phyloP scores from a whole-genome alignment of 2,797 vertebrate species.

The Petrocephalus schoutedeni region DNA sequence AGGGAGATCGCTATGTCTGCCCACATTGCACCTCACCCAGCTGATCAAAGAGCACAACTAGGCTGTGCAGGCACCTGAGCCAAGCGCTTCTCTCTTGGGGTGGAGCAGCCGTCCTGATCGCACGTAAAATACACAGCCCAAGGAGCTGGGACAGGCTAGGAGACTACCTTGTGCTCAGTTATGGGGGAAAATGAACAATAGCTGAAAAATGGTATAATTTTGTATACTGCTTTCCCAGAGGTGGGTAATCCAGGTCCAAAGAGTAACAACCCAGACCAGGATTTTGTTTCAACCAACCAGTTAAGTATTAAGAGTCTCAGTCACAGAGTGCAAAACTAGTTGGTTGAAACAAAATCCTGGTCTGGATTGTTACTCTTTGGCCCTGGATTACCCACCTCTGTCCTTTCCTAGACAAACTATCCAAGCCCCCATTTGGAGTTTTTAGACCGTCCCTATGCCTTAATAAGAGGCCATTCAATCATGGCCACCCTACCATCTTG shows the following conservation, averaged over 20 bases:
- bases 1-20: constrained; percentile 5
- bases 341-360: too few species aligned
- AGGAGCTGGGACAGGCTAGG: constrained; percentile 30
- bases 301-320: too few species aligned
- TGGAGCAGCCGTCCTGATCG: constrained; percentile 38
- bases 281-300: too few species aligned
- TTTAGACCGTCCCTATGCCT: not conserved
- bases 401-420: not conserved
- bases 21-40: constrained; percentile 28
- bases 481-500: not conserved
- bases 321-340: too few species aligned
- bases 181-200: constrained; percentile 32
- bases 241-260: too few species aligned
- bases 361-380: too few species aligned
- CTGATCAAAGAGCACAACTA: constrained; percentile 36
- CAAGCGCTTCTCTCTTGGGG: constrained; percentile 26
- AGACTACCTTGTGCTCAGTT: constrained; percentile 47
- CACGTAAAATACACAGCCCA: constrained; percentile 30
- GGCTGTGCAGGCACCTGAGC: constrained; percentile 1
- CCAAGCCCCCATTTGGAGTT: not conserved
- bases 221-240: not conserved
- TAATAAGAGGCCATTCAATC: not conserved
- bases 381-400: too few species aligned
- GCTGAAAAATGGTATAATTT: not conserved
- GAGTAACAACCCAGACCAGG: too few species aligned